Conservation (phyloP, 2,113 vertebrate genomes). For the Anthoscopus minutus region DNA sequence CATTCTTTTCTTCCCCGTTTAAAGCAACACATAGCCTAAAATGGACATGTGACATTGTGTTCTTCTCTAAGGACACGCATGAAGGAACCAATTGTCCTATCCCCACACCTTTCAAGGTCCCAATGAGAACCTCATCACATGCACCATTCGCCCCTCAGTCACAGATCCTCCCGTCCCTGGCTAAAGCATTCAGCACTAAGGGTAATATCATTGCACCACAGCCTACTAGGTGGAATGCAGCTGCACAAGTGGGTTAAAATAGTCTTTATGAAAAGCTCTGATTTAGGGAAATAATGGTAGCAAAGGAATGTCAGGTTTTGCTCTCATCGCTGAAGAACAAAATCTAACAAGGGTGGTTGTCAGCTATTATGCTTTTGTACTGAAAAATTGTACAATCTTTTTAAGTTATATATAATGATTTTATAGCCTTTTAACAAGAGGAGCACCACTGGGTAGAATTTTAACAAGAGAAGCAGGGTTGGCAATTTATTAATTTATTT, state of each 20-base stretch:
- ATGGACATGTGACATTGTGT: background rate
- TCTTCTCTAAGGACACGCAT: background rate
- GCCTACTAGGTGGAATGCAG: background rate
- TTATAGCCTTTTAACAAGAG: constrained; percentile 59
- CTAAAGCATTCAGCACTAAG: background rate
- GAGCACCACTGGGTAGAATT: constrained; percentile 22
- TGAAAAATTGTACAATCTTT: constrained; percentile 41
- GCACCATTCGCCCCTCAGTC: background rate
- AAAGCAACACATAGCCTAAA: background rate
- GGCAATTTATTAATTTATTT: constrained; percentile 50
- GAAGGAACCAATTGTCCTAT: background rate
- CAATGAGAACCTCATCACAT: background rate
- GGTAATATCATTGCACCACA: background rate
- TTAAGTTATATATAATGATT: constrained; percentile 61
- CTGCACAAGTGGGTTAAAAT: background rate
- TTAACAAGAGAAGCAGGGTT: constrained; percentile 36
- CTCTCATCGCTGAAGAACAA: background rate
- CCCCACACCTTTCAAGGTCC: background rate
- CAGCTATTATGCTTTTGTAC: constrained; percentile 21
- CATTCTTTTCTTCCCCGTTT: background rate
- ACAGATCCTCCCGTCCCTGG: background rate
- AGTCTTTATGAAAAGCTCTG: constrained; percentile 28
- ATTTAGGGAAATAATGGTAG: constrained; percentile 20
- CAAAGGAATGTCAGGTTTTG: constrained; percentile 50
- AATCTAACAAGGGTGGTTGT: constrained; percentile 49